Base-by-base conservation (phyloP, 92 coral and sea anemone genomes). In the Bergia puertoricense region DNA sequence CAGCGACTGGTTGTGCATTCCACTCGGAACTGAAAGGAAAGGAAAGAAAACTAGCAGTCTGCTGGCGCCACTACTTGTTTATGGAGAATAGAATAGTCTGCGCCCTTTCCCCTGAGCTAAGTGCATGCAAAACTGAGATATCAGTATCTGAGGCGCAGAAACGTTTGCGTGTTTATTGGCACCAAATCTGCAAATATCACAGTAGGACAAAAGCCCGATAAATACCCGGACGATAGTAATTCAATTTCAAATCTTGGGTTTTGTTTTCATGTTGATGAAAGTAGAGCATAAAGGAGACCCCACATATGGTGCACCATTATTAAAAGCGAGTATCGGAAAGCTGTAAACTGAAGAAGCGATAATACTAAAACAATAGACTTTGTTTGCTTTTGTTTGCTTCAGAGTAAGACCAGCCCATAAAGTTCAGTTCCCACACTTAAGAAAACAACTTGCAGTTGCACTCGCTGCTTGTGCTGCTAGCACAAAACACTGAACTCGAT, bases 61-160 rank as follows among this genome's bases (percentile, higher is more conserved):
- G 23, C 56, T 84, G 79, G 79, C 87, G 87, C 77, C 87, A 68
- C 4, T 16, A 9, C 41, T 30, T 68, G 62, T 69, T 73, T 30
- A 7, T 67, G n/a, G n/a, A 23, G 11, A 6, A 51, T 4, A 6
- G 23, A 4, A 51, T 7, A 36, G 30, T 62, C 30, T 54, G 45
- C 46, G 30, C 20, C 37, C 50, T 43, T 46, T 39, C 56, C 75
- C 46, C 20, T 13, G 40, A 43, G 14, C 18, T 75, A 48, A 46
- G 56, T 37, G 45, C 87, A 8, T 83, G 76, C 40, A 68, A 66
- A 42, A 23, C n/a, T 43, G 43, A 84, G 79, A 84, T 84, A 68
- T 72, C 73, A 81, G 38, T 81, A 39, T 68, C 67, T 36, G 5
- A 43, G 16, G 37, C 48, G 39, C 22, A 46, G 23, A 8, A 37